Percentiles rank a stretch among this genome's conserved stretches.
Evolutionary conservation across 2,797 vertebrate genomes (phyloP).

Genomic region (Melanotaenia maccullochi): DNA sequence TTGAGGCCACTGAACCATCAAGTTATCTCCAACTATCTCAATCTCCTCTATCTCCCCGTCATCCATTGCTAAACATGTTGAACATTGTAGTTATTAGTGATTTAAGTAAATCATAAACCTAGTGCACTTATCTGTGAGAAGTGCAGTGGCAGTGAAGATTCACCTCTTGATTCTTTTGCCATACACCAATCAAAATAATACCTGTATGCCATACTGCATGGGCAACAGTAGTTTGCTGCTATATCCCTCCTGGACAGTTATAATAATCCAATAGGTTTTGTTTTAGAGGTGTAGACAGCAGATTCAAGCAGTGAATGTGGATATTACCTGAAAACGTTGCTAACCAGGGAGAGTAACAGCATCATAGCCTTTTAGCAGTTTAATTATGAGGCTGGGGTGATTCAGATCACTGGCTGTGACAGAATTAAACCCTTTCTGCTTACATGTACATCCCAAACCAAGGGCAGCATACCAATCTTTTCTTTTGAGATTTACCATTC

Average conservation of each 20-base stretch:
- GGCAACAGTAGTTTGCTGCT: slow-evolving; percentile 34
- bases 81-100: slow-evolving; percentile 28
- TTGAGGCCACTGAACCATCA: slow-evolving; percentile 47
- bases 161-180: slow-evolving; percentile 45
- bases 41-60: slow-evolving; percentile 10
- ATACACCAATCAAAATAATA: slow-evolving; percentile 41
- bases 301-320: slow-evolving; percentile 61
- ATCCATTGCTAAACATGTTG: slow-evolving; percentile 12
- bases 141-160: slow-evolving; percentile 64
- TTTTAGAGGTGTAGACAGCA: slow-evolving; percentile 57
- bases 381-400: slow-evolving; percentile 55
- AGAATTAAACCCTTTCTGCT: slow-evolving; percentile 53
- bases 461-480: slow-evolving; percentile 60
- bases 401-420: slow-evolving; percentile 59
- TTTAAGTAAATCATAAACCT: slow-evolving; percentile 40
- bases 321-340: slow-evolving; percentile 74
- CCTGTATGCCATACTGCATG: slow-evolving; percentile 16
- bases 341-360: slow-evolving; percentile 73
- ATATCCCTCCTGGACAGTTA: not conserved
- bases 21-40: slow-evolving; percentile 33
- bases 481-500: slow-evolving; percentile 67
- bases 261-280: slow-evolving; percentile 14
- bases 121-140: slow-evolving; percentile 48
- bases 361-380: slow-evolving; percentile 65
- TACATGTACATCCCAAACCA: slow-evolving; percentile 58